phyloP scores from a whole-genome alignment of 2,888 invertebrate species.

The Drosophila yooni region DNA sequence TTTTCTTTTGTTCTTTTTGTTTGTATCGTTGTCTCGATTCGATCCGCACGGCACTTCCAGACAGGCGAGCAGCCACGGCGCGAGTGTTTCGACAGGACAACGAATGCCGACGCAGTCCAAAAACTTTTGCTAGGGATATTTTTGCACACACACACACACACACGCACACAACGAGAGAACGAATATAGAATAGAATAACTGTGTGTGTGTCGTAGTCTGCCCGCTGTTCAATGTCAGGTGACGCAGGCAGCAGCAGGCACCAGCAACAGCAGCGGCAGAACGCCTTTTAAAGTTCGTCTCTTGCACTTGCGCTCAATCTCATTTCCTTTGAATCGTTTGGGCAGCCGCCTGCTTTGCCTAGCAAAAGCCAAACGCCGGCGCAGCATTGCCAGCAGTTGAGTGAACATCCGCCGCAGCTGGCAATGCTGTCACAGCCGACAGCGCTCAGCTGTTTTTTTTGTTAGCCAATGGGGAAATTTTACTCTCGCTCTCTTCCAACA shows the following conservation, averaged over 20 bases:
- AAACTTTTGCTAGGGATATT: slow-evolving; percentile 69
- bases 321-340: slow-evolving; percentile 54
- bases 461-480: slow-evolving; percentile 43
- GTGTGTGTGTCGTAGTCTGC: slow-evolving; percentile 36
- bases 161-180: slow-evolving; percentile 16
- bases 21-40: slow-evolving; percentile 26
- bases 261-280: slow-evolving; percentile 19
- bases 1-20: slow-evolving; percentile 18
- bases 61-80: slow-evolving; percentile 77
- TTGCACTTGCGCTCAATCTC: slow-evolving; percentile 79
- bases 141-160: slow-evolving; percentile 40
- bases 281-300: slow-evolving; percentile 56
- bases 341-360: slow-evolving; percentile 47
- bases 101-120: slow-evolving; percentile 64
- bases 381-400: slow-evolving; percentile 65
- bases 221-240: slow-evolving; percentile 83
- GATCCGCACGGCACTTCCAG: slow-evolving; percentile 76
- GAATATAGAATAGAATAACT: neutral
- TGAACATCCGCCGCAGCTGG: slow-evolving; percentile 37
- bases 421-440: slow-evolving; percentile 40
- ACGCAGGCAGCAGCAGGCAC: slow-evolving; percentile 55
- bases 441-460: slow-evolving; percentile 71
- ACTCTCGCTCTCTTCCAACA: slow-evolving; percentile 11
- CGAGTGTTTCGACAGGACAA: slow-evolving; percentile 65
- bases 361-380: slow-evolving; percentile 66